Base-by-base conservation (phyloP, 2,797 vertebrate species). In the Labroides dimidiatus region DNA sequence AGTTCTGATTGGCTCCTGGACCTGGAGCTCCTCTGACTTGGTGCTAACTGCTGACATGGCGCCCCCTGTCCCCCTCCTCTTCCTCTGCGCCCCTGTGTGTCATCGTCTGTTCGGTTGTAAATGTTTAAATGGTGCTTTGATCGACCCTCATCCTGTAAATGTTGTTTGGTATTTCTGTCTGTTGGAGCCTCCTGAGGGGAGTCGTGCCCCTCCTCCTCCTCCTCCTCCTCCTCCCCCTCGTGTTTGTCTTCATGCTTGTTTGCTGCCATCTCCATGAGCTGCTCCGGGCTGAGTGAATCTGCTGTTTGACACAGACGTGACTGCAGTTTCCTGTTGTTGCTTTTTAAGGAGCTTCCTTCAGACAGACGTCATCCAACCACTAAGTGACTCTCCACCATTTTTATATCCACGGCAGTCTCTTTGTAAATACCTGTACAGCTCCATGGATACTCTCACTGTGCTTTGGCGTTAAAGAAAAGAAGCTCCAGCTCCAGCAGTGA, bases 1-100 rank as follows among this genome's bases (percentile, higher is more conserved):
- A 98, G 93, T 97, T 99, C 91, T 99, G 93, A 96, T 82, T 61
- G 69, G 68, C 54, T 60, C 59, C 59, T n/a, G 30, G 41, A 43
- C 13, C 15, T 2, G 1, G 56, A 44, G 51, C 72, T 8, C 21
- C 33, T 4, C 24, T 60, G 60, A 75, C 81, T 80, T 89, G 92
- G 89, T 93, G 92, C 91, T 93, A 89, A 76, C 48, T 0, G 20
- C 47, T 76, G n/a, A n/a, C n/a, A n/a, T n/a, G n/a, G 49, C 39
- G 42, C 43, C n/a, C 19, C 42, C 54, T 64, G n/a, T 51, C 78
- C 59, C 37, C 16, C 23, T 21, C 42, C 59, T 65, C 56, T 78
- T 56, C 45, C 2, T 8, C n/a, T 24, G 21, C 36, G 55, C 62
- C 57, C 80, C 57, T 57, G 85, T 84, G 88, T 88, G 71, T 75